A percentile compares a stretch with the other conserved stretches of the same genome.
These are phyloP conservation scores for Thaumatotibia leucotreta DNA, from an alignment of 1,140 invertebrate genomes.

Conservation along the genomic window DNA sequence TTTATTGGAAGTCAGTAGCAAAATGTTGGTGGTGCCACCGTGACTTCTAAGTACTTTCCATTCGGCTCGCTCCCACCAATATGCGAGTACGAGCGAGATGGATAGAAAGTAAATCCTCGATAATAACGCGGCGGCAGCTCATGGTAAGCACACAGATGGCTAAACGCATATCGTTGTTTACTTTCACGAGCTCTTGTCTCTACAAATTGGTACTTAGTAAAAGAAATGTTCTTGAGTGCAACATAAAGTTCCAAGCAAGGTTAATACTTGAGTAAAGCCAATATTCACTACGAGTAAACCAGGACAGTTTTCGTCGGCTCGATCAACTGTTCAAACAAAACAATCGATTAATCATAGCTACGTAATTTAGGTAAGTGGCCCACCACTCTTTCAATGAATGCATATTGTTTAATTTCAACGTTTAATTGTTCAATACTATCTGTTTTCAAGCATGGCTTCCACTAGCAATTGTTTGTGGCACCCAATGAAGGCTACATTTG, in stretches of 20 bases:
- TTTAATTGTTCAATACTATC: slow-evolving; percentile 11
- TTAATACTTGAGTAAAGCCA: background rate
- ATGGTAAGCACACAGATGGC: too few species aligned
- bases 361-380: background rate
- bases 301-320: background rate
- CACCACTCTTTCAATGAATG: background rate
- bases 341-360: background rate
- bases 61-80: too few species aligned
- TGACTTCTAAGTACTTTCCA: too few species aligned
- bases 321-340: background rate
- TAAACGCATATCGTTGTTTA: too few species aligned
- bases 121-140: too few species aligned
- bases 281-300: background rate
- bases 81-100: too few species aligned
- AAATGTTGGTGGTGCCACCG: too few species aligned
- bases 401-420: slow-evolving; percentile 5
- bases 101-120: too few species aligned
- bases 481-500: background rate
- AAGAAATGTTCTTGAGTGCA: background rate
- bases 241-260: too few species aligned
- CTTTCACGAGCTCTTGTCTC: too few species aligned
- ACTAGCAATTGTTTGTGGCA: background rate
- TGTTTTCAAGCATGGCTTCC: slow-evolving; percentile 5
- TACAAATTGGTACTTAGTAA: too few species aligned
- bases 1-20: too few species aligned